Evolutionary conservation across 1,140 invertebrate genomes (phyloP).

Genomic region (Achroia grisella): DNA sequence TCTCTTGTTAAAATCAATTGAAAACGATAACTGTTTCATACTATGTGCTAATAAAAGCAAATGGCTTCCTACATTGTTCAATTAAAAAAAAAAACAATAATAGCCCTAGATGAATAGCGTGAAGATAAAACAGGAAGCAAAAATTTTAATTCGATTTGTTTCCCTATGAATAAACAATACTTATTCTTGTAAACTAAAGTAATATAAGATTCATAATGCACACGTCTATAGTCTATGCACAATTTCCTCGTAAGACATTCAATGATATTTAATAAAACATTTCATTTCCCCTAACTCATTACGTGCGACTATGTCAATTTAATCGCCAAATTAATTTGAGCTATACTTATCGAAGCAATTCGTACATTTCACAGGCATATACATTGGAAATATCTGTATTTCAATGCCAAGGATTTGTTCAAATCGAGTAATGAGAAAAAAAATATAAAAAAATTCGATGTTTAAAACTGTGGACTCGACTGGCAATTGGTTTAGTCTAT

Average conservation of each 20-base stretch:
- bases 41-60: too few species aligned
- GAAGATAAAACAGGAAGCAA: too few species aligned
- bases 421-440: not conserved
- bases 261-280: too few species aligned
- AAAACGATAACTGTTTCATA: too few species aligned
- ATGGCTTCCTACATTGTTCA: too few species aligned
- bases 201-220: too few species aligned
- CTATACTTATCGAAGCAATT: not conserved
- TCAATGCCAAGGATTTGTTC: conserved; percentile 18
- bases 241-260: not conserved
- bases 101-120: too few species aligned
- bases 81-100: too few species aligned
- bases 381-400: not conserved
- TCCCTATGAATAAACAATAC: too few species aligned
- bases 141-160: too few species aligned
- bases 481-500: conserved; percentile 18
- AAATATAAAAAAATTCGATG: conserved; percentile 12
- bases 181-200: too few species aligned
- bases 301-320: not conserved
- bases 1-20: too few species aligned
- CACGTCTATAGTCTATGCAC: not conserved
- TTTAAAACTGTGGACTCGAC: conserved; percentile 12
- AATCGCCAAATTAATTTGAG: not conserved
- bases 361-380: not conserved
- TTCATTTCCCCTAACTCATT: not conserved